Evolutionary conservation across 2,888 invertebrate genomes (phyloP).

Genomic region (Lithosia quadra): DNA sequence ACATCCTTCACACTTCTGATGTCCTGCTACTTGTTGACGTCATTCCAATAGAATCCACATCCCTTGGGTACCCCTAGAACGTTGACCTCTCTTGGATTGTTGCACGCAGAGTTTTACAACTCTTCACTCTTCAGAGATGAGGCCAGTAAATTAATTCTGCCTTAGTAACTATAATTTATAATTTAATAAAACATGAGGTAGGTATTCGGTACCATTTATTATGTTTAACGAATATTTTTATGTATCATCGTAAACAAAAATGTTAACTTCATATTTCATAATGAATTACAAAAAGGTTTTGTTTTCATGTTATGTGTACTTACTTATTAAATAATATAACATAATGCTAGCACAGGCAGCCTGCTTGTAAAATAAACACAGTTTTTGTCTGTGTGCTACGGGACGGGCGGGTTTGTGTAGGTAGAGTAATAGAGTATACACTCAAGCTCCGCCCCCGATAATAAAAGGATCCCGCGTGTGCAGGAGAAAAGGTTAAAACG

Average conservation of each 20-base stretch:
- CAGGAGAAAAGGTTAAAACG: conserved; percentile 58
- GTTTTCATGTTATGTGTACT: background rate
- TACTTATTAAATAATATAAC: no score
- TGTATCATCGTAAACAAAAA: conserved; percentile 37
- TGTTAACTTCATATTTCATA: conserved; percentile 16
- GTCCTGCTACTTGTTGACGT: conserved; percentile 87
- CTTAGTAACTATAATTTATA: no score
- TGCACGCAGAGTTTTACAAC: conserved; percentile 39
- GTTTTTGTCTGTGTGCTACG: background rate
- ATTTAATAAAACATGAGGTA: no score
- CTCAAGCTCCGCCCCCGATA: conserved; percentile 55
- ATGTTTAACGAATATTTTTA: background rate
- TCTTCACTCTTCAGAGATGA: conserved; percentile 16
- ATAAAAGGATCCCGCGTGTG: conserved; percentile 54
- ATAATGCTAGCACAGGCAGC: no score
- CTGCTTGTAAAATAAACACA: background rate
- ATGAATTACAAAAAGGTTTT: background rate
- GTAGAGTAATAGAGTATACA: background rate
- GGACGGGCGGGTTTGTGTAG: conserved; percentile 12
- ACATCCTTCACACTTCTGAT: conserved; percentile 70
- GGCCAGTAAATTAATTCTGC: background rate
- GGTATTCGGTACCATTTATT: background rate
- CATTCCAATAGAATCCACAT: conserved; percentile 84
- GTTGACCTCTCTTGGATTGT: conserved; percentile 55
- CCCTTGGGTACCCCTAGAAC: conserved; percentile 81